phyloP scores from a whole-genome alignment of 2,113 vertebrate genomes.

The Garra rufa region DNA sequence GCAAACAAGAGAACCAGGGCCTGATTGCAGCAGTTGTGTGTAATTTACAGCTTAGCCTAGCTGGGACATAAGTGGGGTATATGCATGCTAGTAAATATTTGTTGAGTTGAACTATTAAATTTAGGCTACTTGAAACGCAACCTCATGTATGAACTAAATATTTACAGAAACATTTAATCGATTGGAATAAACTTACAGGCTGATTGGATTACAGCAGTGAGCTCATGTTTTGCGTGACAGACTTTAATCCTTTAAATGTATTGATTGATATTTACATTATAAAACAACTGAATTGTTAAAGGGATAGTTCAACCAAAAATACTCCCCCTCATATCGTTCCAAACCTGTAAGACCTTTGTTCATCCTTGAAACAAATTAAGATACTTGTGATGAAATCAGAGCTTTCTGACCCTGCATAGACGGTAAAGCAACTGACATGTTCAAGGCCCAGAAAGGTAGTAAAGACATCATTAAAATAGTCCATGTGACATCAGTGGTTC shows the following conservation, averaged over 20 bases:
- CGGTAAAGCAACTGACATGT: no score
- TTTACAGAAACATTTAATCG: not conserved
- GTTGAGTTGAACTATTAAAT: not conserved
- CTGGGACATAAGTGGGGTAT: not conserved
- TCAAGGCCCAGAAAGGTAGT: no score
- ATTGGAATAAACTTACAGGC: not conserved
- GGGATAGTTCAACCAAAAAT: no score
- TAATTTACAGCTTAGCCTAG: not conserved
- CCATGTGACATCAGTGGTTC: no score
- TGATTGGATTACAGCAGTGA: not conserved
- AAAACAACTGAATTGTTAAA: not conserved
- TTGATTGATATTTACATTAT: not conserved
- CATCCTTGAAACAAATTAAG: no score
- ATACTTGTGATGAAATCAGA: no score
- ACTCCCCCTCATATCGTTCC: no score
- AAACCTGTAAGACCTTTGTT: no score
- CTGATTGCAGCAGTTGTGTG: not conserved
- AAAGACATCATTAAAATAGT: no score
- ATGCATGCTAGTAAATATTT: not conserved
- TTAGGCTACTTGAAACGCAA: not conserved
- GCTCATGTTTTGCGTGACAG: not conserved
- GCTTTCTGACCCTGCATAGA: no score
- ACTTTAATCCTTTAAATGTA: not conserved
- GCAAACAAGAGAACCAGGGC: not conserved
- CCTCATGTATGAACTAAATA: not conserved